phyloP scores from a whole-genome alignment of 2,888 invertebrate species.

The Catocala fraxini region DNA sequence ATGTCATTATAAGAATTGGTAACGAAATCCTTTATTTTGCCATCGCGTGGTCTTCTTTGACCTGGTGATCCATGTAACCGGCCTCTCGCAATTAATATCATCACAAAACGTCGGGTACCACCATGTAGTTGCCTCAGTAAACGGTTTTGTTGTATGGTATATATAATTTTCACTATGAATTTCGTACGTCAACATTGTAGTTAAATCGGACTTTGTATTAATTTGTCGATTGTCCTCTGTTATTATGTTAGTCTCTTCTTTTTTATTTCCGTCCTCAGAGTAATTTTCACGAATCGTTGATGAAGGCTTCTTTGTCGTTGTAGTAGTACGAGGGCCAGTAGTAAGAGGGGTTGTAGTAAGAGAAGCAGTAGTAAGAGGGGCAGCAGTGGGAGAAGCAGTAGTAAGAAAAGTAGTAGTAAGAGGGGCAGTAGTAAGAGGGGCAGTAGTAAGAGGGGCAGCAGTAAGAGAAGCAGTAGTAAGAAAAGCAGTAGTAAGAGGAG shows the following conservation, averaged over 20 bases:
- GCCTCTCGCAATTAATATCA: constrained; percentile 50
- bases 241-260: no score
- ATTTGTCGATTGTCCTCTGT: no score
- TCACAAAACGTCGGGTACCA: constrained; percentile 41
- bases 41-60: constrained; percentile 14
- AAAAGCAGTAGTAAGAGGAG: neutral
- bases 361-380: neutral
- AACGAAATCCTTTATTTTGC: constrained; percentile 16
- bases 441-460: no score
- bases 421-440: no score
- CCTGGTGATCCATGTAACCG: constrained; percentile 51
- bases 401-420: neutral
- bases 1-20: constrained; percentile 12
- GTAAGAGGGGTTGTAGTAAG: neutral
- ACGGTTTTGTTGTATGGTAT: neutral
- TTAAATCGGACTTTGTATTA: no score
- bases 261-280: no score
- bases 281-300: no score
- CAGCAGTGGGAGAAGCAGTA: neutral
- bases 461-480: neutral
- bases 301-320: neutral
- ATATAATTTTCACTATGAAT: no score
- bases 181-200: no score
- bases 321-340: neutral
- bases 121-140: neutral